A percentile compares a stretch with the other conserved stretches of the same genome.
Conservation (phyloP, 2,888 invertebrate species). For the Idaea biselata region DNA sequence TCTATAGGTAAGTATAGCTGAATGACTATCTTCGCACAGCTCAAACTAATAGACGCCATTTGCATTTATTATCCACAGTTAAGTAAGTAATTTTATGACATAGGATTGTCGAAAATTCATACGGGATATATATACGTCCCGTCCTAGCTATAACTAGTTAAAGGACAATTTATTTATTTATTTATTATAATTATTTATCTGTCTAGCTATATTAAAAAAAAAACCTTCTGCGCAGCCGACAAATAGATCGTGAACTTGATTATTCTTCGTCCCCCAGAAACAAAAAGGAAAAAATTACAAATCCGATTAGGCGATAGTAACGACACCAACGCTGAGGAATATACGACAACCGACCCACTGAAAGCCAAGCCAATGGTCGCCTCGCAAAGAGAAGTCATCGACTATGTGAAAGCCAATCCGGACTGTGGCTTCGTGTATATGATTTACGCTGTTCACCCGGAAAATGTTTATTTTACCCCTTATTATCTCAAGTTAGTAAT, state of each 20-base stretch:
- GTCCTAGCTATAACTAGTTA: too few species aligned
- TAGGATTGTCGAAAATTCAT: too few species aligned
- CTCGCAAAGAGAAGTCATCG: constrained; percentile 66
- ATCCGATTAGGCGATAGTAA: constrained; percentile 38
- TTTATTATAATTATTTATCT: too few species aligned
- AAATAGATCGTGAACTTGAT: too few species aligned
- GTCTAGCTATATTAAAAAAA: not conserved
- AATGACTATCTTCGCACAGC: too few species aligned
- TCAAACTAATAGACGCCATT: too few species aligned
- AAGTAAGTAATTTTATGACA: too few species aligned
- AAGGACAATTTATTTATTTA: too few species aligned
- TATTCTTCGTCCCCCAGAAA: constrained; percentile 10
- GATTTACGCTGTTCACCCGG: constrained; percentile 85
- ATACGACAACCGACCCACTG: constrained; percentile 50
- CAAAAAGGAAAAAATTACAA: constrained; percentile 51
- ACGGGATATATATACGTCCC: too few species aligned
- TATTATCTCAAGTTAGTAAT: constrained; percentile 85
- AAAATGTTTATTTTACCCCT: constrained; percentile 87
- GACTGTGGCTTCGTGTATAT: constrained; percentile 88
- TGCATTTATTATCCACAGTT: too few species aligned
- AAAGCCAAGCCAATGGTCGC: constrained; percentile 69
- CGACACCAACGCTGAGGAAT: constrained; percentile 21
- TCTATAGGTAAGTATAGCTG: too few species aligned
- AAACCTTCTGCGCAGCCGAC: too few species aligned
- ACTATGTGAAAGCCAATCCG: constrained; percentile 76